Evolutionary conservation across 2,797 vertebrate genomes (phyloP), one percentile per base, ranked within the genome.

Genomic region (Neosalanx taihuensis): DNA sequence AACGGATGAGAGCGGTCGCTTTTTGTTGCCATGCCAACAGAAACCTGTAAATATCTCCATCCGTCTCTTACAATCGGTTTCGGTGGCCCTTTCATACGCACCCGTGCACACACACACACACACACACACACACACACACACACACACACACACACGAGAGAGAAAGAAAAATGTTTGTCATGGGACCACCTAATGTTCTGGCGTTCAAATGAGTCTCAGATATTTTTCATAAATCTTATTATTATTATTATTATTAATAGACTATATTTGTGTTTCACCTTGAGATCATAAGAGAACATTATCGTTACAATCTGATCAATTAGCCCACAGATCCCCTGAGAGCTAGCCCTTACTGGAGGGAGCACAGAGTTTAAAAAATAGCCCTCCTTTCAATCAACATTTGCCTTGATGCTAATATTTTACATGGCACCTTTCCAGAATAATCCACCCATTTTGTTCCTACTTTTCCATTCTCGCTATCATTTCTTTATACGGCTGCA

Each of bases 301-400:
- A 86, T 91, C 84, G 84, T 90, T 90, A 90, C 86, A 87, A 91
- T 89, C 87, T 90, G 90, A 90, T 92, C 91, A 92, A 92, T 91
- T 92, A 91, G 85, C 84, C 78, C 73, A 73, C 79, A 71, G 81
- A 79, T 88, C 89, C 86, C 83, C 70, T 76, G 85, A 90, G 86
- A 86, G 81, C 74, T 72, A 74, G 57, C 83, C 82, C 82, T 87
- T 86, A 85, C 80, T 84, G 75, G 79, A 61, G 68, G 80, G 84
- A 79, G 84, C 84, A 85, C 68, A 71, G 86, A 89, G 87, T 89
- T 86, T 87, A 86, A 87, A 85, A 86, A 91, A 89, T 82, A 85
- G 80, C 76, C 77, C 73, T 80, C 79, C 79, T 86, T 84, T 90
- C 87, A 88, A 89, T 88, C 84, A 73, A 72, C 85, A 90, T 92